Evolutionary conservation across 2,113 vertebrate genomes (phyloP), one percentile per base, ranked within the genome.

Genomic region (Phalacrocorax brasilianus): DNA sequence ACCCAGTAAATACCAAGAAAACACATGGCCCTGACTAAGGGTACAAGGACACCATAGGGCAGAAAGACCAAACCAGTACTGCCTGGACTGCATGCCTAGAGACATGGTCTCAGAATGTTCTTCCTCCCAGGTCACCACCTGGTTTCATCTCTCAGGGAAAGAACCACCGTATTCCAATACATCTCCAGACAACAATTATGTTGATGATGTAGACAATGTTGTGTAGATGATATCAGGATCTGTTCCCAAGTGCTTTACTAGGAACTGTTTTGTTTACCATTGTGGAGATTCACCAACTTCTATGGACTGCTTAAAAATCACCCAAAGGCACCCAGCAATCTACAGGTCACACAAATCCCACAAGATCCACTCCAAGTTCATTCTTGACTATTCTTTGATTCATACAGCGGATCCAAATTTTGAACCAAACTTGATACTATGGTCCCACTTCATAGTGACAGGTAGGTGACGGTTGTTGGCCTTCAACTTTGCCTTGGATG

Each of bases 181-280:
- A 44, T 20, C 47, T 18, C 2, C 18, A 50, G 21, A 9, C 7
- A 44, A 38, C 12, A 72, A 18, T 45, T 19, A 10, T 17, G 6
- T 18, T 59, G 38, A 14, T 11, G 8, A 55, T 14, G 22, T 4
- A 45, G 21, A 18, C 3, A 5, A 45, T n/a, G 12, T 2, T 49
- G 32, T 45, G 28, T 13, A 30, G 44, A 23, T 1, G 0, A 40
- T n/a, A 59, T 8, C 24, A 82, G 4, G 9, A 49, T 23, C 32
- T 52, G 3, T 4, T 67, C 18, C 0, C 0, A 73, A 8, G 5
- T 33, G 8, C 4, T 74, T 4, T 49, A 5, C 15, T 30, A 50
- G 11, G 7, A 63, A 16, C 3, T 27, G 1, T 4, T 71, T 71
- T 45, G 6, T 24, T 68, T 56, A 15, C 12, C 17, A 2, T 20